phyloP scores from a whole-genome alignment of 2,888 invertebrate genomes.

The Andricus quercusramuli region DNA sequence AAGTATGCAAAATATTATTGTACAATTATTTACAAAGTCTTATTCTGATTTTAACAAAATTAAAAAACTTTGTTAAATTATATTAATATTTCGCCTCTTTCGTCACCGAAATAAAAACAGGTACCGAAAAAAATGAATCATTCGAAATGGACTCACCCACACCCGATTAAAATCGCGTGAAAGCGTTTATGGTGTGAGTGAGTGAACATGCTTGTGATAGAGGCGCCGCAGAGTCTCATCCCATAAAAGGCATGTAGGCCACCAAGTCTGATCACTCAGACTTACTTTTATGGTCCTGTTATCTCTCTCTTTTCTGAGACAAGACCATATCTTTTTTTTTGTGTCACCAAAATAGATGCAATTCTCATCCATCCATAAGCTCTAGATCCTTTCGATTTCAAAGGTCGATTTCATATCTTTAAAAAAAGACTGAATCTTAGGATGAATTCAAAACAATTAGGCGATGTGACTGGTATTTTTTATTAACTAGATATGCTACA shows the following conservation, averaged over 20 bases:
- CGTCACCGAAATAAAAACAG: not conserved
- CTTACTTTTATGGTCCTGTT: slow-evolving; percentile 36
- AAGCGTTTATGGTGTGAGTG: slow-evolving; percentile 31
- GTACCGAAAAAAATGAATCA: slow-evolving; percentile 4
- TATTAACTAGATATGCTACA: no score
- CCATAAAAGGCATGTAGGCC: slow-evolving; percentile 40
- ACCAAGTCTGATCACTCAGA: slow-evolving; percentile 21
- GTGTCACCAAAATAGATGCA: not conserved
- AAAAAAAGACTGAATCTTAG: no score
- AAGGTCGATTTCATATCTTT: not conserved
- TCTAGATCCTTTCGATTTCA: not conserved
- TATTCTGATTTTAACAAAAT: no score
- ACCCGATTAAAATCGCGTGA: slow-evolving; percentile 17
- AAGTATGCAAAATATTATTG: not conserved
- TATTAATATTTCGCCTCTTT: not conserved
- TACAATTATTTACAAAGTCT: not conserved
- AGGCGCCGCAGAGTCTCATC: slow-evolving; percentile 29
- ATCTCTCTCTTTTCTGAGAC: slow-evolving; percentile 7
- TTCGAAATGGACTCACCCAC: slow-evolving; percentile 9
- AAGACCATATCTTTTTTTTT: slow-evolving; percentile 13
- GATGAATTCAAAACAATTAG: no score
- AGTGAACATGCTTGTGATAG: slow-evolving; percentile 19
- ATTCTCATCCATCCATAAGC: not conserved
- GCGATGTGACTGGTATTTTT: no score
- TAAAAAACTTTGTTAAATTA: not conserved